phyloP scores from a whole-genome alignment of 2,113 vertebrate species.

The Sinocyclocheilus maitianheensis region DNA sequence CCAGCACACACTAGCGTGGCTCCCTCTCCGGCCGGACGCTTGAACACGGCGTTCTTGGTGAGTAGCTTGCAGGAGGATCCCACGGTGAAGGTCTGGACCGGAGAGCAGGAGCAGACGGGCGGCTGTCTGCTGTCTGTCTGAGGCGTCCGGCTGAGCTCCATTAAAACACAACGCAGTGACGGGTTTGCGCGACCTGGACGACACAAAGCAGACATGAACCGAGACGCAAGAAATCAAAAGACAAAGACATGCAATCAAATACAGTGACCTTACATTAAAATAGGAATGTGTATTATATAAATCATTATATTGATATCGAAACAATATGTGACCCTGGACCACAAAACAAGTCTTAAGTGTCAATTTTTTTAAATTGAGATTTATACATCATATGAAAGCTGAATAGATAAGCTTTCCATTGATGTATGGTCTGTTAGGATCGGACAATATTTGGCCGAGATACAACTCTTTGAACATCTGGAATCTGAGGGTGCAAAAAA shows the following conservation, averaged over 20 bases:
- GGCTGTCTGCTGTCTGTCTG: constrained; percentile 71
- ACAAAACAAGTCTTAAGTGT: too few relatives aligned
- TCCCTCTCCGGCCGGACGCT: constrained; percentile 78
- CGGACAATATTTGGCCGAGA: too few relatives aligned
- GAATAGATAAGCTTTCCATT: too few relatives aligned
- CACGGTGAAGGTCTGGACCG: constrained; percentile 87
- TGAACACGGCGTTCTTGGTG: constrained; percentile 93
- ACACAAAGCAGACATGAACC: not conserved
- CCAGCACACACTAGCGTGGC: constrained; percentile 88
- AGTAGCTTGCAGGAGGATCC: constrained; percentile 90
- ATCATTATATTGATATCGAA: too few relatives aligned
- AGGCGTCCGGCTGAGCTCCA: constrained; percentile 82
- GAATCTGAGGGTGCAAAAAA: too few relatives aligned
- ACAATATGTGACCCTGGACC: too few relatives aligned
- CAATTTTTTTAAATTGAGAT: too few relatives aligned
- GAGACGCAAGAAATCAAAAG: not conserved
- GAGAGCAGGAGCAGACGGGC: constrained; percentile 80
- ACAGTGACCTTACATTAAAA: not conserved
- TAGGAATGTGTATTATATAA: not conserved
- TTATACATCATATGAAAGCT: too few relatives aligned
- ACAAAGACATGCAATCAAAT: not conserved
- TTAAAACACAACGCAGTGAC: constrained; percentile 83
- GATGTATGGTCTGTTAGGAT: too few relatives aligned
- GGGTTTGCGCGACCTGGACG: constrained; percentile 83
- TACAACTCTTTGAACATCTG: too few relatives aligned